Base-by-base conservation (phyloP, 1,140 invertebrate species). In the Drosophila ananassae region DNA sequence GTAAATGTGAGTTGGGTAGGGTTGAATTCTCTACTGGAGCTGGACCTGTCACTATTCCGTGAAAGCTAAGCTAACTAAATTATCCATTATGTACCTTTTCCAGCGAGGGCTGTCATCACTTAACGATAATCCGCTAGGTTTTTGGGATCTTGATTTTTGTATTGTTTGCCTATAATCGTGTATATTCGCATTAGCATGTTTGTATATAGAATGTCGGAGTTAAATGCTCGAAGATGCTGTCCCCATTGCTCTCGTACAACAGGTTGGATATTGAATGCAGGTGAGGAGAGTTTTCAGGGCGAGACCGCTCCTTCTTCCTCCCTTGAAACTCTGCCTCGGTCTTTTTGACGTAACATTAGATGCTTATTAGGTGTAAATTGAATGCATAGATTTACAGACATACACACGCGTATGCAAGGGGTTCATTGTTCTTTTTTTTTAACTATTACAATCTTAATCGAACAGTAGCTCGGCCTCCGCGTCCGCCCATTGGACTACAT, bases 381-480 rank as follows among this genome's bases (percentile, higher is more conserved):
- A 28, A 28, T 28, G 25, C 25, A 28, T 7, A 28, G 6, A 28
- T 6, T 28, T 28, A 28, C 25, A 32, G 2, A 8, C 32, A 32
- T 9, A 32, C 30, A 8, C 9, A 32, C 30, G 32, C 9, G 32
- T 2, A 32, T 32, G 32, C 9, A 32, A 32, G 2, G 32, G 32
- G 32, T 32, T 32, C 8, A 32, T 32, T 32, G 32, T 32, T 32
- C 1, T 62, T 67, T 37, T 73, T 54, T 55, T 48, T 61, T 67
- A 66, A 30, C 52, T 72, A 68, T 73, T 79, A 69, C 55, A 57
- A 71, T 71, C 47, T 25, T 51, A 52, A 47, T 63, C 10, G 10
- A 44, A 44, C 32, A 6, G 12, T 8, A 13, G 6, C 7, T 41
- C 39, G 39, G 12, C 12, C 39, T 62, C 30, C 24, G 10, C 58